Evolutionary conservation across 2,888 invertebrate species (phyloP).

Genomic region (Tanypteryx hageni): DNA sequence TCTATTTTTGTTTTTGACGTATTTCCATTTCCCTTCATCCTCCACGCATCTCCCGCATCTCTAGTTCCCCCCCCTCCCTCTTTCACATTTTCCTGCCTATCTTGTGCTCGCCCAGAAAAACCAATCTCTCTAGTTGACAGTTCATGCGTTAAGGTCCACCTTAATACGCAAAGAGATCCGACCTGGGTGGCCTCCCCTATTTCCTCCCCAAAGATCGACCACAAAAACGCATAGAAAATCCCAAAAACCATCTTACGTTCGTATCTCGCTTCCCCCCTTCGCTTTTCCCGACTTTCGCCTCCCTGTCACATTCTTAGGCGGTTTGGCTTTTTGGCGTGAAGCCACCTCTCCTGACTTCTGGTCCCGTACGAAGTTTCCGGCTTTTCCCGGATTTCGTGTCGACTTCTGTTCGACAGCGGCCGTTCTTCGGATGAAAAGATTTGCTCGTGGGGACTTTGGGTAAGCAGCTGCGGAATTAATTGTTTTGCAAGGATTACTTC

Average conservation of each 20-base stretch:
- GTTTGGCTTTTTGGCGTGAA: too few species aligned
- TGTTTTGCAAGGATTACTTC: background rate
- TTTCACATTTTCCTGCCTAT: constrained; percentile 4
- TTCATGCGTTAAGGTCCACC: background rate
- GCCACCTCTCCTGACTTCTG: background rate
- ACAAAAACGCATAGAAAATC: background rate
- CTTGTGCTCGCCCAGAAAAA: background rate
- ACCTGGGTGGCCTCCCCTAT: constrained; percentile 1
- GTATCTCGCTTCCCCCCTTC: background rate
- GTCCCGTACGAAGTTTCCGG: background rate
- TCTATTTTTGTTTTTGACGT: too few species aligned
- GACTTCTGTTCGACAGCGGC: background rate
- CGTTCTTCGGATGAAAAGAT: background rate
- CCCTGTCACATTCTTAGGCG: background rate
- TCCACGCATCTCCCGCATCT: too few species aligned
- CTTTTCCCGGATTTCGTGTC: background rate
- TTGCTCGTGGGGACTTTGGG: background rate
- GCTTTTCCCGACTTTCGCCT: background rate
- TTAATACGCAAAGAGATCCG: background rate
- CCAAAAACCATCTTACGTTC: background rate
- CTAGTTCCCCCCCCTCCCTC: too few species aligned
- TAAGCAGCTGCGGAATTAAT: background rate
- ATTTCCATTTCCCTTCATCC: too few species aligned
- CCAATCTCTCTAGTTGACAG: constrained; percentile 13
- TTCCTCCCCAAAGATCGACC: background rate